Evolutionary conservation across 2,113 vertebrate genomes (phyloP), one percentile per base, ranked within the genome.

Genomic region (Halichoeres trimaculatus): DNA sequence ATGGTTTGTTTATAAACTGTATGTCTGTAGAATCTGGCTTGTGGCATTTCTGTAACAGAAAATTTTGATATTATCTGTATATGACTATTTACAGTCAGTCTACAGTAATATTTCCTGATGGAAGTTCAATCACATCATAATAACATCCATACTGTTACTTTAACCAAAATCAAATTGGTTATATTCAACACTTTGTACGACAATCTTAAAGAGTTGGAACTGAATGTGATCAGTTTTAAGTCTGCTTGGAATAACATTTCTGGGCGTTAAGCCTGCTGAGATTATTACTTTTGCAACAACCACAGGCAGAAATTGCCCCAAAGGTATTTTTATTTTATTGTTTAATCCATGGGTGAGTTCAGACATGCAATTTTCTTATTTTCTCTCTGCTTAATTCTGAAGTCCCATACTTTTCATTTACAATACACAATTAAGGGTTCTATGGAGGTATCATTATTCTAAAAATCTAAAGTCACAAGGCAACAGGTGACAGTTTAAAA

Each of bases 21-120:
- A 2, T 38, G 20, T 54, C 64, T 54, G 56, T 57, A 62, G n/a
- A n/a, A n/a, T n/a, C n/a, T n/a, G n/a, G 50, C 20, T 22, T 13
- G 54, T 23, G 23, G 12, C 35, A 1, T 7, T 4, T 35, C 40
- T 1, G 50, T 54, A 57, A 57, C 22, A 40, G 4, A 40, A 2
- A 13, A 40, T 40, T 10, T 40, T 2, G 38, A 10, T 40, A 10
- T 2, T 3, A 40, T 10, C 12, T 5, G 2, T 4, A 13, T 13
- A 10, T 11, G 38, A 40, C 9, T 40, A 2, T 40, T 59, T 54
- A 20, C 55, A 45, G 63, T 60, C 2, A 12, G 59, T 52, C n/a
- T 13, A 1, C 0, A 2, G 34, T 13, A 1, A 23, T 0, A 17
- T 36, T 20, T 69, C 65, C 17, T 40, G 19, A 69, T 50, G 62